Evolutionary conservation across 2,113 vertebrate species (phyloP).

Genomic region (Psittacara wagleri): DNA sequence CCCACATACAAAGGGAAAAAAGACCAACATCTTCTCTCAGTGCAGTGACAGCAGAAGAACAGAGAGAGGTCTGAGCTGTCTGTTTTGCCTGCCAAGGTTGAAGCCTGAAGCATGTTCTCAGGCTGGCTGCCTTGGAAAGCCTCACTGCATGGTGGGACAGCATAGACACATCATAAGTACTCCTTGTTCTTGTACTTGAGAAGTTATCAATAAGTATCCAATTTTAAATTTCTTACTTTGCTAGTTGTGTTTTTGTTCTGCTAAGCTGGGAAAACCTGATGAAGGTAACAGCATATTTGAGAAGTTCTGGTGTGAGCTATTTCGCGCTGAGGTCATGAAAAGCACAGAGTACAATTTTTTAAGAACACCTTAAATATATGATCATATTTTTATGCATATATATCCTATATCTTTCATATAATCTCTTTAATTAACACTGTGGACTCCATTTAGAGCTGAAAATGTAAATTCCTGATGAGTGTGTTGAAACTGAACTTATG

Average conservation of each 20-base stretch:
- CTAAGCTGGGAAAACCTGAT: neutral
- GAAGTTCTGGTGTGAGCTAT: neutral
- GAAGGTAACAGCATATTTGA: neutral
- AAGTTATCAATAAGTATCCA: neutral
- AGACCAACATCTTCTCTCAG: neutral
- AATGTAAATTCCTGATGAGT: neutral
- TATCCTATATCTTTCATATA: neutral
- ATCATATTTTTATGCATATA: neutral
- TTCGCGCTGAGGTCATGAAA: neutral
- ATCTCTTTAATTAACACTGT: neutral
- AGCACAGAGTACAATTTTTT: neutral
- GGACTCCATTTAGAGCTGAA: neutral
- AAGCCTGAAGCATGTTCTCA: neutral
- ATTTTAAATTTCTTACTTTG: neutral
- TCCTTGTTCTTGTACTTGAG: neutral
- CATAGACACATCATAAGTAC: neutral
- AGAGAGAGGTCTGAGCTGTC: neutral
- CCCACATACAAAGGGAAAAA: neutral
- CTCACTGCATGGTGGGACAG: rapidly evolving
- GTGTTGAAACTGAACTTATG: neutral
- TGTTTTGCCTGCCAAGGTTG: neutral
- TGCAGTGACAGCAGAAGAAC: neutral
- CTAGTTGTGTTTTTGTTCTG: neutral
- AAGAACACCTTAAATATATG: neutral
- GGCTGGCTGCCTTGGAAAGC: neutral